Percentiles rank a stretch among this genome's conserved stretches.
phyloP scores from a whole-genome alignment of 2,797 vertebrate genomes.

The Macrochelys suwanniensis region DNA sequence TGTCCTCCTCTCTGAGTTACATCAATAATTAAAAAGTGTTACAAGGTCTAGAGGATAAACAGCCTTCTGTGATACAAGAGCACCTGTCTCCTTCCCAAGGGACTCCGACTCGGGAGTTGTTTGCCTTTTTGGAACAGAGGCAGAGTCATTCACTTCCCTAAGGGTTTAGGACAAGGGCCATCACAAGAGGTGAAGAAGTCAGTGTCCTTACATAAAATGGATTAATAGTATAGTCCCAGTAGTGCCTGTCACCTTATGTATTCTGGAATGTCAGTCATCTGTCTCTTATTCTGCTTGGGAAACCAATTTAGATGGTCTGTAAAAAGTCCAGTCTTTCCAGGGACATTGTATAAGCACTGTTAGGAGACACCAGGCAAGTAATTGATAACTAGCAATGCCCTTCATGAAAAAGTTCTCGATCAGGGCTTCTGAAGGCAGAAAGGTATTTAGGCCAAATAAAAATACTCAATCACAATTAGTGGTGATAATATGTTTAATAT shows the following conservation, averaged over 20 bases:
- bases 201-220: accelerated
- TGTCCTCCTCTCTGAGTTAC: background rate
- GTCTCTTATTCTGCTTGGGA: background rate
- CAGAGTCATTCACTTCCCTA: background rate
- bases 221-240: background rate
- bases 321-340: background rate
- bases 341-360: accelerated
- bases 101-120: accelerated
- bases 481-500: background rate
- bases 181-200: background rate
- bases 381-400: accelerated
- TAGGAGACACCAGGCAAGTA: background rate
- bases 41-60: slow-evolving; percentile 16
- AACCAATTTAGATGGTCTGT: background rate
- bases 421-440: background rate
- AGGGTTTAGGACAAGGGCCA: background rate
- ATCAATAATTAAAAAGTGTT: slow-evolving; percentile 31
- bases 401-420: background rate
- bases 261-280: background rate
- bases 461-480: background rate
- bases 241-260: background rate
- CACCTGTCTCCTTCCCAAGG: background rate
- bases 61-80: background rate
- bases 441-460: background rate
- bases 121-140: background rate